Percentiles rank a stretch among this genome's conserved stretches.
phyloP scores from a whole-genome alignment of 2,797 vertebrate genomes.

The Typhlichthys eigenmanni region DNA sequence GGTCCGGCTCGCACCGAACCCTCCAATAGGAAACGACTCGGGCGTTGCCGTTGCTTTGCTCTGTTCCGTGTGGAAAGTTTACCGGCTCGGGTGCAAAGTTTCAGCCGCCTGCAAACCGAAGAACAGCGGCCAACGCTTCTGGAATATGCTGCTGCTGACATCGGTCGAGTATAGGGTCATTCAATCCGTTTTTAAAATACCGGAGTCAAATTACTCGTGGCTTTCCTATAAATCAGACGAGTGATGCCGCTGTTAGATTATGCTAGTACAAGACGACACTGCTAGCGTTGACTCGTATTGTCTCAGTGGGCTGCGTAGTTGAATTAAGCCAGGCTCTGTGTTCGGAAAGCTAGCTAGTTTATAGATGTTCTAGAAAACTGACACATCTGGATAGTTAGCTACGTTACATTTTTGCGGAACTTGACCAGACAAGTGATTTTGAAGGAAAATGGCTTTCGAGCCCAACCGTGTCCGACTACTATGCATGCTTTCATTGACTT shows the following conservation, averaged over 20 bases:
- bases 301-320: slow-evolving; percentile 54
- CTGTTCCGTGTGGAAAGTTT: slow-evolving; percentile 97
- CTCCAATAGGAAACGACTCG: slow-evolving; percentile 41
- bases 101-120: slow-evolving; percentile 88
- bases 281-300: slow-evolving; percentile 53
- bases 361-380: slow-evolving; percentile 11
- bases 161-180: background rate
- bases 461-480: slow-evolving; percentile 87
- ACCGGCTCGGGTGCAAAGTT: slow-evolving; percentile 97
- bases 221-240: background rate
- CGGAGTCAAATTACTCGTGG: background rate
- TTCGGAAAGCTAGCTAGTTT: slow-evolving; percentile 29
- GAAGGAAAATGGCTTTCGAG: slow-evolving; percentile 80
- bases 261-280: slow-evolving; percentile 18
- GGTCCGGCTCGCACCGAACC: background rate
- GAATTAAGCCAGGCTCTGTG: slow-evolving; percentile 33
- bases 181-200: background rate
- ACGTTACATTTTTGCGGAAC: slow-evolving; percentile 8
- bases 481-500: slow-evolving; percentile 94
- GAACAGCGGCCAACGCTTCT: slow-evolving; percentile 45
- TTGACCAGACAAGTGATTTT: slow-evolving; percentile 10
- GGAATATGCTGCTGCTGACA: slow-evolving; percentile 7
- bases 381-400: background rate
- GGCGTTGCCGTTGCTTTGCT: slow-evolving; percentile 44
- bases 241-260: slow-evolving; percentile 23